Base-by-base conservation (phyloP, 2,113 vertebrate species). In the Pterophyllum scalare region DNA sequence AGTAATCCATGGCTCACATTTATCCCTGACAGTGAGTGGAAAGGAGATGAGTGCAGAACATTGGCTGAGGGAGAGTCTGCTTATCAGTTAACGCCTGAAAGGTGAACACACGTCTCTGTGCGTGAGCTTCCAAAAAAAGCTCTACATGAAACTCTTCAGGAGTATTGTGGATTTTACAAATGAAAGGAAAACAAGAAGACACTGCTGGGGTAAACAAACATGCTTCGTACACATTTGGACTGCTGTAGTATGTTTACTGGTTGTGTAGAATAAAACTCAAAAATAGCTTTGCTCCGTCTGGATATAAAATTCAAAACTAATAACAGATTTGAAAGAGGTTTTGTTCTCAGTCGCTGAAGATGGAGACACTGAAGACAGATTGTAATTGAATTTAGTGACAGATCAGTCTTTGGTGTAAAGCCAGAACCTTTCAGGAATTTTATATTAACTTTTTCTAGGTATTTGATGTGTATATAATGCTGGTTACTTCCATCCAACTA, bases 1-100 rank as follows among this genome's bases (percentile, higher is more conserved):
- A 67, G 70, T 59, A 81, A 88, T 22, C 60, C 58, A 77, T 33
- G 26, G 19, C 11, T 72, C 46, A 33, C 46, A 72, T 72, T 38
- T 72, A 72, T 60, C 38, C 24, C 38, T 31, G 33, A 60, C 65
- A 70, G 24, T 10, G 0, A 28, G 2, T 20, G 43, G 49, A 70
- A 28, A 70, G 24, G 65, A 70, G 10, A 43, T 31, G 75, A 46
- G 43, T 33, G 33, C 19, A 20, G 28, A 28, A 20, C 43, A 7
- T 13, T 8, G 35, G 58, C 59, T 24, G 58, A 77, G 75, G 17
- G 56, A n/a, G 24, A 77, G 40, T 14, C 19, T 1, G 12, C 12
- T 61, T 46, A 52, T 33, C 40, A 33, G 12, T 17, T 54, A 54
- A 54, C 52, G 46, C 46, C 24, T 54, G 46, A 52, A 52, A 52